phyloP scores from a whole-genome alignment of 2,888 invertebrate genomes.

The Nephrotoma guestfalica region DNA sequence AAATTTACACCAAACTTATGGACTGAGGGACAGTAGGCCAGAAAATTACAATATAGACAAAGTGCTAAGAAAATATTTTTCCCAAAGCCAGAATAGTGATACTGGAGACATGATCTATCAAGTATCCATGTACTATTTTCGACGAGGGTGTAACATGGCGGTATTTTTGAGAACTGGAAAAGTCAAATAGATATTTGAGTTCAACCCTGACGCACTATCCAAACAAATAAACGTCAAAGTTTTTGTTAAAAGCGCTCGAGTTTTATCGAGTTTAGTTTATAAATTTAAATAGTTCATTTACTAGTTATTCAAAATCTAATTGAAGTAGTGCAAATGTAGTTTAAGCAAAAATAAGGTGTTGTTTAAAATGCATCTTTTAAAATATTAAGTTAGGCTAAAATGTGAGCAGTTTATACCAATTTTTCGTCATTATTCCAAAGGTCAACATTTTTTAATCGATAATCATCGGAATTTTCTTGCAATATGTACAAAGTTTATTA shows the following conservation, averaged over 20 bases:
- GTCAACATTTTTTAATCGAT: not conserved
- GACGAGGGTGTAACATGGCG: too few species aligned
- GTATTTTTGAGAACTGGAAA: too few species aligned
- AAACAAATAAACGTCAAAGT: not conserved
- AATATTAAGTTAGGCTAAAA: not conserved
- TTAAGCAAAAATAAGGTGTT: not conserved
- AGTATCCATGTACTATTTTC: too few species aligned
- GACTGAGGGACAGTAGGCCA: too few species aligned
- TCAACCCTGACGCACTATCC: not conserved
- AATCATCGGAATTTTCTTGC: not conserved
- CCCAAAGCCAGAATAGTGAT: too few species aligned
- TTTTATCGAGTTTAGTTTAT: not conserved
- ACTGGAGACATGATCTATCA: too few species aligned
- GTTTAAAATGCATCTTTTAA: not conserved
- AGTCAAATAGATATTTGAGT: not conserved
- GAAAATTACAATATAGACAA: too few species aligned
- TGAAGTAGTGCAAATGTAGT: not conserved
- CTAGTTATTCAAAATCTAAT: not conserved
- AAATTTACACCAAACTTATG: too few species aligned
- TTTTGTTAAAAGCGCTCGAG: not conserved
- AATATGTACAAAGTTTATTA: not conserved
- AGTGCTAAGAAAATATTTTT: too few species aligned
- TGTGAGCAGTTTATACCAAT: not conserved
- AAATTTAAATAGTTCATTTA: not conserved
- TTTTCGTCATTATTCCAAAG: not conserved